Base-by-base conservation (phyloP, 2,888 invertebrate species). In the Pseudoips prasinana region DNA sequence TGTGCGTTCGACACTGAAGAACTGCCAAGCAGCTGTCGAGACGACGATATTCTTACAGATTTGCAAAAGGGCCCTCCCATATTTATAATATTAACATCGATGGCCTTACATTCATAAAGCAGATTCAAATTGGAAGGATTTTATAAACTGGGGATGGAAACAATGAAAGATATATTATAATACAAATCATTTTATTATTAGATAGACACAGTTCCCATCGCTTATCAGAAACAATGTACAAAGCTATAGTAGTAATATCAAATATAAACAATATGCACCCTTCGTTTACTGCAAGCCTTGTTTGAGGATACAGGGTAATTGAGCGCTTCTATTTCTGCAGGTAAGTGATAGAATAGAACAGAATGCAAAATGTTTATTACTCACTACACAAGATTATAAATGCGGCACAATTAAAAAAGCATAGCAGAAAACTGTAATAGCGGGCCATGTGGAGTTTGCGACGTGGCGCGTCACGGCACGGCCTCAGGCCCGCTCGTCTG, bases 121-220 rank as follows among this genome's bases (percentile, higher is more conserved):
- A n/a, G n/a, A n/a, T n/a, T n/a, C n/a, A n/a, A n/a, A n/a, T n/a
- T n/a, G n/a, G n/a, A n/a, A n/a, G n/a, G n/a, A n/a, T n/a, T n/a
- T n/a, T n/a, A n/a, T n/a, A n/a, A n/a, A n/a, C 20, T 20, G 7
- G 20, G 20, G 20, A 20, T n/a, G 5, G 2, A 3, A 14, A 5
- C 3, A 20, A 20, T 20, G n/a, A 20, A n/a, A 20, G 20, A 68
- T 28, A 41, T 37, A 5, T 51, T 86, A 92, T 92, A 91, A 91
- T 92, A 92, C 92, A 92, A 92, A 92, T 92, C 92, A 91, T 91
- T 91, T 89, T 90, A 90, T 90, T 90, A 89, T 90, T 90, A 90
- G 90, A 91, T 91, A 92, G 92, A 92, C 92, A 92, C 91, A 91
- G 91, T 91, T 91, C 91, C 91, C 90, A 90, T 89, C 90, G 92